Base-by-base conservation (phyloP, 2,888 invertebrate genomes). In the Spialia ferax region DNA sequence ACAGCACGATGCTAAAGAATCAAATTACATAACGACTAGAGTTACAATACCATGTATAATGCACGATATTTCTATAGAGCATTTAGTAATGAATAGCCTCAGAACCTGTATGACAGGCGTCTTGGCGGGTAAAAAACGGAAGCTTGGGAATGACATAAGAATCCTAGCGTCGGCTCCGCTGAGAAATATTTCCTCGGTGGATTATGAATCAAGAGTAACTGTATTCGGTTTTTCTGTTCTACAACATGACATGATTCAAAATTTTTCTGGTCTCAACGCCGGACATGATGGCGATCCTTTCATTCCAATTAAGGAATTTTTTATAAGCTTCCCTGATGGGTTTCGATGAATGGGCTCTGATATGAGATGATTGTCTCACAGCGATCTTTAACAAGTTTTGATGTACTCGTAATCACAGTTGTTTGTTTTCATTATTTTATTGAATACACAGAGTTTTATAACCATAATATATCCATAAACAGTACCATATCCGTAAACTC, bases 1-100 rank as follows among this genome's bases (percentile, higher is more conserved):
- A 87, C 84, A 85, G 78, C 81, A 80, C 82, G 82, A 88, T 82
- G 81, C 79, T 75, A 71, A 70, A 79, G 87, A 81, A 81, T 88
- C 86, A 77, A 77, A 82, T 88, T 87, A 86, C 88, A 80, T 79
- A 42, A 32, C 48, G 45, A 67, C 55, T 56, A 62, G 60, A 26
- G 57, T 52, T 45, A 61, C 48, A 61, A n/a, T n/a, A n/a, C n/a
- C n/a, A n/a, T 55, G 35, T 60, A 61, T 45, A 64, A 57, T 50
- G 22, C 42, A 35, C 59, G 68, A 70, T 70, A 68, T 69, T 71
- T 69, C 66, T 71, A 65, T 68, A 65, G 71, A 62, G 45, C 62
- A 52, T 66, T 66, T 70, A 63, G 60, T 45, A 67, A 52, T 70
- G 70, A 69, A 70, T 69, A 70, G 65, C 48, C 62, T 67, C 57